Percentiles rank a stretch among this genome's conserved stretches.
Conservation (phyloP, 2,888 invertebrate species). For the Sisyra terminalis region DNA sequence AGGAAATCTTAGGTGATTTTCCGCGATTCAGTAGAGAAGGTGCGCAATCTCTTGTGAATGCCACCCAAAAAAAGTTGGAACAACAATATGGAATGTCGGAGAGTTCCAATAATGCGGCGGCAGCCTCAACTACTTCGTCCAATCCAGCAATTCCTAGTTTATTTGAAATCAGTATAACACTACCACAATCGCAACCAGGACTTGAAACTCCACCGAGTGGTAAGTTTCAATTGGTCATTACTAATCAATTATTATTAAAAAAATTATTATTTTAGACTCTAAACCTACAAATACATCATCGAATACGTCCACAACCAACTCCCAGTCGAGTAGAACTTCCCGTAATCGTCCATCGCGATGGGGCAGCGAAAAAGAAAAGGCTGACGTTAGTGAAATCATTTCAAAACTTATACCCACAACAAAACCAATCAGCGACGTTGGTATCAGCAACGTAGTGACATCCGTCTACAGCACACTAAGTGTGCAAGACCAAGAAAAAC, state of each 20-base stretch:
- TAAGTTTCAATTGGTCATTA: too few relatives aligned
- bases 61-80: slow-evolving; percentile 31
- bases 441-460: neutral
- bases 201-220: too few relatives aligned
- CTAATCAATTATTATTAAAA: too few relatives aligned
- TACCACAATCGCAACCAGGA: slow-evolving; percentile 14
- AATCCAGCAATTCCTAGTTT: slow-evolving; percentile 20
- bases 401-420: neutral
- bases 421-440: neutral
- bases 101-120: slow-evolving; percentile 6
- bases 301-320: too few relatives aligned
- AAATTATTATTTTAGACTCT: too few relatives aligned
- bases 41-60: slow-evolving; percentile 36
- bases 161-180: slow-evolving; percentile 23
- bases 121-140: slow-evolving; percentile 5
- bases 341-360: slow-evolving; percentile 24
- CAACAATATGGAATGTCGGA: slow-evolving; percentile 23
- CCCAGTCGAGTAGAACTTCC: slow-evolving; percentile 2
- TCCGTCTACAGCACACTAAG: slow-evolving; percentile 10
- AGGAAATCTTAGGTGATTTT: slow-evolving; percentile 82
- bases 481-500: slow-evolving; percentile 12
- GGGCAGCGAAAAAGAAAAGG: slow-evolving; percentile 16
- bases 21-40: slow-evolving; percentile 66
- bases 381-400: slow-evolving; percentile 1
- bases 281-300: too few relatives aligned